phyloP scores from a whole-genome alignment of 2,888 invertebrate genomes.

The Ptychoptera contaminata region DNA sequence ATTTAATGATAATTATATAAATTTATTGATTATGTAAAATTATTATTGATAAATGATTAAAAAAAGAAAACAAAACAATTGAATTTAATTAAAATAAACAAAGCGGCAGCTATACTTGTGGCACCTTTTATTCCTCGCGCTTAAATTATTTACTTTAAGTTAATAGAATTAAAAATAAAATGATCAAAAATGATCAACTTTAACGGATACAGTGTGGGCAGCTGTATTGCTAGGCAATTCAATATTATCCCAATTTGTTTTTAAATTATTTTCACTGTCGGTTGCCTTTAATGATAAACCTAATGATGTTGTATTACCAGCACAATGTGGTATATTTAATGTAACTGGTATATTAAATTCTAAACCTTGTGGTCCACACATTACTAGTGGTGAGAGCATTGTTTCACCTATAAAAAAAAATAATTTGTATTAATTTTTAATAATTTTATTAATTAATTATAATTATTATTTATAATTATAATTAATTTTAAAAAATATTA shows the following conservation, averaged over 20 bases:
- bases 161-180: background rate
- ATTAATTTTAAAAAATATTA: no score
- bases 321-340: constrained; percentile 76
- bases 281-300: constrained; percentile 65
- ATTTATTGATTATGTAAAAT: no score
- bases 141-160: no score
- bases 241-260: constrained; percentile 74
- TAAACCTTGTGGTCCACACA: constrained; percentile 91
- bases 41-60: no score
- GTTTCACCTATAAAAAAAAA: constrained; percentile 60
- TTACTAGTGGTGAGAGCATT: constrained; percentile 83
- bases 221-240: constrained; percentile 69
- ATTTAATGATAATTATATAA: no score
- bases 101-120: no score
- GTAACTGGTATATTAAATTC: constrained; percentile 81
- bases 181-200: constrained; percentile 72
- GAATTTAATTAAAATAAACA: no score
- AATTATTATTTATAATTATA: no score
- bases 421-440: constrained; percentile 2
- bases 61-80: no score
- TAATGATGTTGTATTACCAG: constrained; percentile 59
- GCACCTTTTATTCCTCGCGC: no score
- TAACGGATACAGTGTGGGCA: constrained; percentile 74
- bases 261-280: constrained; percentile 67
- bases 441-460: no score